These are phyloP conservation scores for Xylophagus ater DNA, from an alignment of 2,888 invertebrate species.

Conservation along the genomic window DNA sequence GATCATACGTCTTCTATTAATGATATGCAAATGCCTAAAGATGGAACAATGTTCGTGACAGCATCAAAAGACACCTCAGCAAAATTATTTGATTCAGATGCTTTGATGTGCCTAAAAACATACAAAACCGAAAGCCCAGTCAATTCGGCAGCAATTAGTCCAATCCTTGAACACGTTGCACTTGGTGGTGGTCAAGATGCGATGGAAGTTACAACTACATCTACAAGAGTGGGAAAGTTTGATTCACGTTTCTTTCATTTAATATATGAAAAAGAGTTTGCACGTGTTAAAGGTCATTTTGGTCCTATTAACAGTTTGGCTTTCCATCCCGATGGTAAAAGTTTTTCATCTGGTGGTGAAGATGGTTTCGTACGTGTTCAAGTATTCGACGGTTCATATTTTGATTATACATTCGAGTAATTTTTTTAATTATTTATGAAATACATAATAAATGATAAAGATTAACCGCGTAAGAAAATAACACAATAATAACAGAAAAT, in stretches of 20 bases:
- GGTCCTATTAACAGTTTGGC: constrained; percentile 98
- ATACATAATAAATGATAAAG: no score
- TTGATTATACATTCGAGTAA: constrained; percentile 90
- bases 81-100: constrained; percentile 83
- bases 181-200: constrained; percentile 99
- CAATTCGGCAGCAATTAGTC: constrained; percentile 95
- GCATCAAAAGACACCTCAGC: constrained; percentile 95
- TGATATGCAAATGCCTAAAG: constrained; percentile 91
- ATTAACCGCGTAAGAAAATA: no score
- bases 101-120: constrained; percentile 77
- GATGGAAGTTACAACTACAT: constrained; percentile 96
- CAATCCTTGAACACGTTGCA: constrained; percentile 90
- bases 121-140: constrained; percentile 97
- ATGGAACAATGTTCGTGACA: constrained; percentile 92
- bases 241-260: constrained; percentile 91
- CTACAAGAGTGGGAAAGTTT: constrained; percentile 90
- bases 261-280: constrained; percentile 95
- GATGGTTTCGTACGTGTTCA: constrained; percentile 97
- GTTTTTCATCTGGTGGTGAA: constrained; percentile 95
- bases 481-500: no score
- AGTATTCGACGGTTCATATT: constrained; percentile 91
- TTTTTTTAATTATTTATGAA: no score
- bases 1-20: constrained; percentile 83
- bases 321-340: constrained; percentile 96
- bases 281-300: constrained; percentile 96